phyloP scores from a whole-genome alignment of 2,888 invertebrate species.

The Enoplolaimus lenunculus region DNA sequence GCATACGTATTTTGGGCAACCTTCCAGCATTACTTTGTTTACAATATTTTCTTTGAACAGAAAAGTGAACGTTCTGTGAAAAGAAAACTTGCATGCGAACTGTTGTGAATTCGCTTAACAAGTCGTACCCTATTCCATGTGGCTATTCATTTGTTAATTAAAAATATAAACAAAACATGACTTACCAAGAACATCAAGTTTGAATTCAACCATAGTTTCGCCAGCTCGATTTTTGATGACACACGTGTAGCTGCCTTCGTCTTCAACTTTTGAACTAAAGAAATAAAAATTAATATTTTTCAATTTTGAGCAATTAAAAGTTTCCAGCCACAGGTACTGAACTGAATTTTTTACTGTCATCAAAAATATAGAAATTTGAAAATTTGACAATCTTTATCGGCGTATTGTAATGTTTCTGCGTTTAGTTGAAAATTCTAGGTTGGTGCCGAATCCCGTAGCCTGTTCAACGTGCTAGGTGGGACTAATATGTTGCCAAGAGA shows the following conservation, averaged over 20 bases:
- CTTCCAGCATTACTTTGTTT: no score
- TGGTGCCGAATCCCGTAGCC: background rate
- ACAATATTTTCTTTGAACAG: no score
- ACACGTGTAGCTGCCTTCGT: slow-evolving; percentile 34
- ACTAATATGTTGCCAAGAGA: no score
- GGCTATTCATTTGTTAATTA: no score
- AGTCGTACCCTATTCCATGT: no score
- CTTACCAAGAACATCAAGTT: slow-evolving; percentile 32
- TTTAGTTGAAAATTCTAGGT: no score
- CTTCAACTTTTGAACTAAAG: slow-evolving; percentile 28
- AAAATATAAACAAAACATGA: no score
- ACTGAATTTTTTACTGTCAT: background rate
- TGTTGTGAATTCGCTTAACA: no score
- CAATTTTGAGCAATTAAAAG: background rate
- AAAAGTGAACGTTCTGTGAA: no score
- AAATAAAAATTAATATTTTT: slow-evolving; percentile 2
- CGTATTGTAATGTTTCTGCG: background rate
- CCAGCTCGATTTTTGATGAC: slow-evolving; percentile 39
- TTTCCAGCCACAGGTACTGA: background rate
- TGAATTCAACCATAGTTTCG: slow-evolving; percentile 41
- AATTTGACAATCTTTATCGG: background rate
- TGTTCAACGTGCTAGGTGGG: no score
- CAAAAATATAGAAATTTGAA: background rate
- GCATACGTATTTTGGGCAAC: no score
- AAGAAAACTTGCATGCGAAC: no score